Evolutionary conservation across 2,113 vertebrate species (phyloP), one percentile per base, ranked within the genome.

Genomic region (Burhinus oedicnemus): DNA sequence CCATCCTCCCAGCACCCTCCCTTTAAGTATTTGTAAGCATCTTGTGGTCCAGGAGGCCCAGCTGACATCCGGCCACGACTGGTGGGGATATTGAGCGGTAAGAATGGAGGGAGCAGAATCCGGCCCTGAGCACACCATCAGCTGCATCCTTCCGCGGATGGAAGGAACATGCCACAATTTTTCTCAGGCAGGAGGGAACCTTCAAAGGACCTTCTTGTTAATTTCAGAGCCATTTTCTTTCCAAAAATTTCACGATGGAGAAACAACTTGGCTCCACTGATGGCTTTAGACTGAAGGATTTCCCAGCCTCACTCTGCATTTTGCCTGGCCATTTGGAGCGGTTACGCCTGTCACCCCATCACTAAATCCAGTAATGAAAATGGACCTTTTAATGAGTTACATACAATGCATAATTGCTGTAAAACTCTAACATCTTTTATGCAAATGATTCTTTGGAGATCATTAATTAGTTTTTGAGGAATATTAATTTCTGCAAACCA

Each of bases 381-480:
- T 82, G 77, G 77, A 95, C 94, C 83, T 92, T 97, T 96, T 96
- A 97, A 97, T 97, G 93, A 97, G 83, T 90, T 95, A 90, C 72
- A 90, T 86, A 96, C 61, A 97, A 92, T 81, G 89, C 77, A 95
- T 94, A 97, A 97, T 95, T 90, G 82, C 88, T 96, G 32, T 87
- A 96, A 97, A 97, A 93, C 42, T 95, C 82, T 64, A 96, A 97
- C 94, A 96, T 91, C 71, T 65, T 97, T 96, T 94, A 96, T 94
- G 84, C 71, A 98, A 97, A 97, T 97, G 78, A 97, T 87, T 97
- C 94, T 97, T 97, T 94, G 79, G 94, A 97, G 96, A 97, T 95
- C 95, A 97, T 97, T 98, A 96, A 98, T 98, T 97, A 95, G 74
- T 92, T 97, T 97, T 97, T 89, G 83, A 98, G 87, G 94, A 97